Evolutionary conservation across 2,888 invertebrate species (phyloP).

Genomic region (Pseudococcus longispinus): DNA sequence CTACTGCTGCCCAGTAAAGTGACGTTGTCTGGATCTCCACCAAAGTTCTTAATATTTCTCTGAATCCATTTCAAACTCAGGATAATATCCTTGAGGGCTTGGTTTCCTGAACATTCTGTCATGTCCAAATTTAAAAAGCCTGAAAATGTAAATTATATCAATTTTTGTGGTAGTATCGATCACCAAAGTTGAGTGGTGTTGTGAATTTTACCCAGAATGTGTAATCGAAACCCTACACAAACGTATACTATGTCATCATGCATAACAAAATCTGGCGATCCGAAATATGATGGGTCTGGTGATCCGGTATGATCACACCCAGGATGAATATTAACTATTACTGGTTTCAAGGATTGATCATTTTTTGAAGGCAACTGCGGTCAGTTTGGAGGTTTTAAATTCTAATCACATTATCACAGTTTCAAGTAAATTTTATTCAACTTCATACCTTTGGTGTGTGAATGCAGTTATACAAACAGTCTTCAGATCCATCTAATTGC

Average conservation of each 20-base stretch:
- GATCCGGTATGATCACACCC: not conserved
- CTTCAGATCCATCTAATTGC: too few species aligned
- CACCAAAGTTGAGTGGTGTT: not conserved
- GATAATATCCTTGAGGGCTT: not conserved
- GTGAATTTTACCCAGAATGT: conserved; percentile 10
- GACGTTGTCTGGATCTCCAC: not conserved
- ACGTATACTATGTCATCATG: conserved; percentile 29
- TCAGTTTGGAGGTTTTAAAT: too few species aligned
- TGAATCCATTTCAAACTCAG: not conserved
- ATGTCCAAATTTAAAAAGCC: not conserved
- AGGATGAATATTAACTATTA: conserved; percentile 32
- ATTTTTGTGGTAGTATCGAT: too few species aligned
- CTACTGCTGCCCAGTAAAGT: not conserved
- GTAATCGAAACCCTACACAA: not conserved
- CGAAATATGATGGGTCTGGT: not conserved
- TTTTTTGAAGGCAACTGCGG: too few species aligned
- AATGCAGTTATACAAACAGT: too few species aligned
- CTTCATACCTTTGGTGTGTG: too few species aligned
- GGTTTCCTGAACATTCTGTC: not conserved
- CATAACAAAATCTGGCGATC: not conserved
- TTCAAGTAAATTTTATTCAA: too few species aligned
- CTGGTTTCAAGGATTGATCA: not conserved
- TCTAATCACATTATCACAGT: too few species aligned
- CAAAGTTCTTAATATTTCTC: not conserved
- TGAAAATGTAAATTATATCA: not conserved